These are phyloP conservation scores for Rhinolophus sinicus DNA, from an alignment of 2,113 vertebrate species.

Conservation along the genomic window DNA sequence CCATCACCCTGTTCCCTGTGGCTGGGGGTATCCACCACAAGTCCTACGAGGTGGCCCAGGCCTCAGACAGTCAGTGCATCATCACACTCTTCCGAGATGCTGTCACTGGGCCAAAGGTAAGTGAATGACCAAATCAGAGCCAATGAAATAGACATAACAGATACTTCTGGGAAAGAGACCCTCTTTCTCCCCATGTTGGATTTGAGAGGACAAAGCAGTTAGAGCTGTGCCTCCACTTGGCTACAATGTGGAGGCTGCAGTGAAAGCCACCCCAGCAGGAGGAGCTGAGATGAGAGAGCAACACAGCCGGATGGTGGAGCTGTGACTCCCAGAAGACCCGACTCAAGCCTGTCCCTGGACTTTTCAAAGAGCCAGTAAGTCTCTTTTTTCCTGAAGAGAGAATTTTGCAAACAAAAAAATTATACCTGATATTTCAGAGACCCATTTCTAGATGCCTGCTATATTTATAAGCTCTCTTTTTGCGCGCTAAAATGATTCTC, in stretches of 20 bases:
- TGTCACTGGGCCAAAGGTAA: neutral
- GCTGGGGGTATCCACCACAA: neutral
- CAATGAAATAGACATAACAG: neutral
- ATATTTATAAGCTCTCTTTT: neutral
- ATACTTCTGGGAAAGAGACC: slow-evolving; percentile 9
- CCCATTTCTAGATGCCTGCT: neutral
- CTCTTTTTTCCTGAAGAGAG: neutral
- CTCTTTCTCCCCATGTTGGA: neutral
- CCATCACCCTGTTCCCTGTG: neutral
- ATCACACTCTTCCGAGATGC: neutral
- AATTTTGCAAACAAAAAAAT: neutral
- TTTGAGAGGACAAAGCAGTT: neutral
- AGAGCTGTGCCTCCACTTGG: neutral
- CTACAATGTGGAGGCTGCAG: neutral
- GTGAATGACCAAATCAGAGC: neutral
- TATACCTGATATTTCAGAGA: neutral
- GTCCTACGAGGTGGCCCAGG: neutral
- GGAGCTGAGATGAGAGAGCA: neutral
- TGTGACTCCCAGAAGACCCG: neutral
- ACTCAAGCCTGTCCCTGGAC: neutral
- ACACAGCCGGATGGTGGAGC: neutral
- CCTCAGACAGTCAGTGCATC: neutral
- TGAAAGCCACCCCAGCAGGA: neutral
- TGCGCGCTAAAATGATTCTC: neutral
- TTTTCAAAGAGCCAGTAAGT: neutral